Base-by-base conservation (phyloP, 2,797 vertebrate species). In the Sebastolobus altivelis region DNA sequence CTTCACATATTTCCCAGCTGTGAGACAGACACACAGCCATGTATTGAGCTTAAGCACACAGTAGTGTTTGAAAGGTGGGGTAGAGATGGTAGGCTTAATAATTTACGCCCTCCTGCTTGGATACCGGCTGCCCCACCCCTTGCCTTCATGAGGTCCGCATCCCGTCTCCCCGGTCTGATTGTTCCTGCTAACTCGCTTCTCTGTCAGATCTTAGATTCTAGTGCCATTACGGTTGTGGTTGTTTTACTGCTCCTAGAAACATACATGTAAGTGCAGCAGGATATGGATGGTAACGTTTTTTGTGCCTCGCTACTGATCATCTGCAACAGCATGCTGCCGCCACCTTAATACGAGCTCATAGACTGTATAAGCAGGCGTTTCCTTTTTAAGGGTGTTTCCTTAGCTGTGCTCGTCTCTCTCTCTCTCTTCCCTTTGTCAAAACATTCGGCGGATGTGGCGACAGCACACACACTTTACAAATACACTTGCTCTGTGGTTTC, bases 371-470 rank as follows among this genome's bases (percentile, higher is more conserved):
- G 80, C 83, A 87, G 89, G 81, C 81, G 81, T 88, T 94, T 93
- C 89, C 89, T 93, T 90, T 89, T 87, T 71, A 79, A 81, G 92
- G 90, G 91, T 86, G 93, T 92, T 93, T 92, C 90, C 91, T 86
- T 88, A 49, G 72, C 79, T 73, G 61, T 79, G 80, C 72, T 84
- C n/a, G 69, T 87, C 79, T 87, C 77, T 85, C 80, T 93, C 86
- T 89, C 79, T 85, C 80, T 93, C 86, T 89, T 88, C 65, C 85
- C 89, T 87, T 93, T 89, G 89, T 93, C 86, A 92, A 92, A 94
- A 94, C 91, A 92, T 83, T 86, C 61, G 90, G 85, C 90, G 89
- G 92, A 94, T 93, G 91, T 93, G 90, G 92, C 88, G 68, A 90
- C 91, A 92, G 82, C 75, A 71, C 22, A 16, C 77, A 89, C 79